Evolutionary conservation across 2,888 invertebrate species (phyloP).

Genomic region (Acronicta alni): DNA sequence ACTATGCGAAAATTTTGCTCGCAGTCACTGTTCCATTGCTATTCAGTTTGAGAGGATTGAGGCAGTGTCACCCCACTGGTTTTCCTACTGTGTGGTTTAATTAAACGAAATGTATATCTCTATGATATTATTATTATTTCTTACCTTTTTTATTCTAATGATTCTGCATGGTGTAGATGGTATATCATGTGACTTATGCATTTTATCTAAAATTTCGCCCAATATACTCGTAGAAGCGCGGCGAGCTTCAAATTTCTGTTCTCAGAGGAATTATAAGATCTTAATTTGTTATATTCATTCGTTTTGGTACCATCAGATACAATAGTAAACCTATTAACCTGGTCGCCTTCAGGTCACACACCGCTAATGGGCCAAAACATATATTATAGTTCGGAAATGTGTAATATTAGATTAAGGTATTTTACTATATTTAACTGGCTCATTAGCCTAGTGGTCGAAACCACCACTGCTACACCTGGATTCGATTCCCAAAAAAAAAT

Average conservation of each 20-base stretch:
- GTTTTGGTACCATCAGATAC: not conserved
- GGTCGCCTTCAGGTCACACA: not conserved
- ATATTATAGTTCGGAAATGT: too few species aligned
- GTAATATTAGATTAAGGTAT: too few species aligned
- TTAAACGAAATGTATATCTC: not conserved
- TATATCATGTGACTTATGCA: constrained; percentile 12
- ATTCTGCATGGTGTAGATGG: not conserved
- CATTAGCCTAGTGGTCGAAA: too few species aligned
- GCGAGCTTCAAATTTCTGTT: constrained; percentile 16
- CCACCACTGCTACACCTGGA: too few species aligned
- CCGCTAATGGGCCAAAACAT: not conserved
- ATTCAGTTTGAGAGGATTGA: too few species aligned
- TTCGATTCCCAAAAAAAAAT: too few species aligned
- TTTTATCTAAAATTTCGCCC: constrained; percentile 19
- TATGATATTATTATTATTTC: not conserved
- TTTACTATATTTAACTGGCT: too few species aligned
- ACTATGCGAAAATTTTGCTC: too few species aligned
- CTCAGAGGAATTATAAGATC: constrained; percentile 23
- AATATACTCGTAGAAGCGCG: constrained; percentile 27
- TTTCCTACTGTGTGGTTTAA: not conserved
- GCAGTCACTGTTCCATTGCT: too few species aligned
- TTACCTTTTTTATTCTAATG: constrained; percentile 23
- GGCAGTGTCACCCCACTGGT: too few species aligned
- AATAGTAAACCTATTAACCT: not conserved
- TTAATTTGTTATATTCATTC: not conserved